Evolutionary conservation across 2,113 vertebrate species (phyloP), one percentile per base, ranked within the genome.

Genomic region (Potamarius usumacintae): DNA sequence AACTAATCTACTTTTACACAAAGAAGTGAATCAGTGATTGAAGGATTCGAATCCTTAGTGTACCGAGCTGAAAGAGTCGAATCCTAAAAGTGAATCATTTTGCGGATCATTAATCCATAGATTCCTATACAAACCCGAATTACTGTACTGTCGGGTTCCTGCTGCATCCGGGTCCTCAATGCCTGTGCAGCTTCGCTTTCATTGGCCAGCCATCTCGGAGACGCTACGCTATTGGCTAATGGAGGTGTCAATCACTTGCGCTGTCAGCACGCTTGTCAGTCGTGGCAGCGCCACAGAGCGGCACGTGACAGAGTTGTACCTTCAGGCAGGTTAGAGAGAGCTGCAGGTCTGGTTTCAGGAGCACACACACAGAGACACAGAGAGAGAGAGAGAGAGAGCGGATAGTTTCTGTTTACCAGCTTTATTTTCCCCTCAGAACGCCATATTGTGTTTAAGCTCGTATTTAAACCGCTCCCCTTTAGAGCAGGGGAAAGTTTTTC

Each of bases 251-350:
- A n/a, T 91, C 85, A 52, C 10, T 18, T 15, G 20, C 2, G 18
- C 7, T 5, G 50, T 50, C 27, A 86, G 83, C 63, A 85, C 27
- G 82, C 60, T 58, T 69, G 63, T 86, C 79, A 83, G 91, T 94
- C 93, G 94, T 95, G 94, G 94, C 92, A 91, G 9, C 89, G 86
- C 90, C 2, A 81, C 85, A 88, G 89, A n/a, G 42, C 20, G 18
- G 90, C 93, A 95, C 92, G 93, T 93, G 63, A 2, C 9, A 42
- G 3, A 60, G 10, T 30, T 58, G 12, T 34, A 6, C 14, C 53
- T 65, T 83, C 60, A 62, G 17, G 25, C 42, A 42, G 42, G 42
- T 42, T 25, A 20, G 48, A 42, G 34, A 82, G 85, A 65, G 53
- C 62, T 82, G 87, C 22, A 50, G 20, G 30, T 77, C 20, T 55